These are phyloP conservation scores for Turritopsis dohrnii DNA, from an alignment of 30 jellyfish, hydroid and myxozoan genomes.

Conservation along the genomic window DNA sequence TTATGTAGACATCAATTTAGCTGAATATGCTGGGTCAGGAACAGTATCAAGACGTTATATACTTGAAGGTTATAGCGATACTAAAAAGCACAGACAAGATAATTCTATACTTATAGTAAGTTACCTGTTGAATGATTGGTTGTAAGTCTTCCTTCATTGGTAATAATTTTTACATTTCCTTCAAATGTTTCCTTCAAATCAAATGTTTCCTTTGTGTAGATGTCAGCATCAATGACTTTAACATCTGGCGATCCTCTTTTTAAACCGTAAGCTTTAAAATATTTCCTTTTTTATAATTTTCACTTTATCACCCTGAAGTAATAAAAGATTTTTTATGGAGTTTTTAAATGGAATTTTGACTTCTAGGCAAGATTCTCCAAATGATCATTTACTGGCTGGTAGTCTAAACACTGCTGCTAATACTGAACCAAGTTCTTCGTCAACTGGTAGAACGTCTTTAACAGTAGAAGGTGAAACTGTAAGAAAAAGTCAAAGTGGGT, in stretches of 20 bases:
- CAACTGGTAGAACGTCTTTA: slow-evolving; percentile 23
- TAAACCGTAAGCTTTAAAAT: slow-evolving; percentile 60
- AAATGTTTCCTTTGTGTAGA: not conserved
- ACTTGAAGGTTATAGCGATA: slow-evolving; percentile 82
- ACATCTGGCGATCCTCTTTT: slow-evolving; percentile 96
- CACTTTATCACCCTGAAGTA: no score
- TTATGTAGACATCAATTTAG: slow-evolving; percentile 86
- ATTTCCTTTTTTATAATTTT: not conserved
- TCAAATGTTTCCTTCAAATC: not conserved
- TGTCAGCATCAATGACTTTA: slow-evolving; percentile 54
- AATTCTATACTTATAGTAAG: slow-evolving; percentile 83
- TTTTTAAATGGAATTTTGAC: not conserved
- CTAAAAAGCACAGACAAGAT: slow-evolving; percentile 80
- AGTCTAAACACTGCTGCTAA: slow-evolving; percentile 12
- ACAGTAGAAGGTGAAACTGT: slow-evolving; percentile 3
- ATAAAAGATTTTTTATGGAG: not conserved
- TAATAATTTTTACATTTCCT: not conserved
- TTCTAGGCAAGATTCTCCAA: slow-evolving; percentile 31
- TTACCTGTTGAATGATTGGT: slow-evolving; percentile 1
- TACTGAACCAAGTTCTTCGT: not conserved
- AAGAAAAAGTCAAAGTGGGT: slow-evolving; percentile 5
- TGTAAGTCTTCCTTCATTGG: not conserved
- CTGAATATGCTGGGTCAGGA: slow-evolving; percentile 98
- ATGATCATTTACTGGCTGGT: slow-evolving; percentile 24
- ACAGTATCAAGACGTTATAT: slow-evolving; percentile 79